phyloP scores from a whole-genome alignment of 2,113 vertebrate species.

The Oophaga pumilio region DNA sequence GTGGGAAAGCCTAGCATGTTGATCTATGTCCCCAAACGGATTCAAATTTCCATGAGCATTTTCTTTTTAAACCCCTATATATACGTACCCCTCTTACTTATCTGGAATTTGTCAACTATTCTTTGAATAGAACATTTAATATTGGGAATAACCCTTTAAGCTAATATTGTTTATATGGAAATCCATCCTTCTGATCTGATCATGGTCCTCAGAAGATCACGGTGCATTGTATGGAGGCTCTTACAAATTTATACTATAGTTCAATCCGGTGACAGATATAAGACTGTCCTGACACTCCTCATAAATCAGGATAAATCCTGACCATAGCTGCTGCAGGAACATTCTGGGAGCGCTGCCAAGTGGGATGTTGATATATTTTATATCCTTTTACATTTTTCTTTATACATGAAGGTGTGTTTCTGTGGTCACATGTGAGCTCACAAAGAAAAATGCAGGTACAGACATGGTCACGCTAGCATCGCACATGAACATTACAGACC shows the following conservation, averaged over 20 bases:
- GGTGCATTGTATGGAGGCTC: not conserved
- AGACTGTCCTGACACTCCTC: conserved; percentile 29
- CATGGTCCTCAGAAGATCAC: not conserved
- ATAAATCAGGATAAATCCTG: conserved; percentile 20
- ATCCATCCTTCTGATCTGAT: not conserved
- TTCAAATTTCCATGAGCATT: too few relatives aligned
- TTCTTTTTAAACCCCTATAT: too few relatives aligned
- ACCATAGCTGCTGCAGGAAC: conserved; percentile 20
- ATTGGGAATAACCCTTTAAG: not conserved
- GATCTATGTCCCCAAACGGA: too few relatives aligned
- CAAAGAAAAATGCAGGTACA: conserved; percentile 27
- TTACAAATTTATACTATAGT: conserved; percentile 17
- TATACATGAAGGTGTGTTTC: conserved; percentile 12
- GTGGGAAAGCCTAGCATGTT: too few relatives aligned
- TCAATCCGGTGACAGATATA: not conserved
- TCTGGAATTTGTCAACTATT: too few relatives aligned
- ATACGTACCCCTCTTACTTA: too few relatives aligned
- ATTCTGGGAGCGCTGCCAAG: conserved; percentile 29
- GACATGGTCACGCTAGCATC: not conserved
- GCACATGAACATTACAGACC: not conserved
- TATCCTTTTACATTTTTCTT: conserved; percentile 14
- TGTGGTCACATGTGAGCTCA: not conserved
- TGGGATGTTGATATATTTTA: conserved; percentile 29
- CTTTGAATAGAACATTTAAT: too few relatives aligned
- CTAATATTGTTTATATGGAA: not conserved